These are phyloP conservation scores for Subanguina moxae DNA, from an alignment of 1,140 invertebrate species.

Conservation along the genomic window DNA sequence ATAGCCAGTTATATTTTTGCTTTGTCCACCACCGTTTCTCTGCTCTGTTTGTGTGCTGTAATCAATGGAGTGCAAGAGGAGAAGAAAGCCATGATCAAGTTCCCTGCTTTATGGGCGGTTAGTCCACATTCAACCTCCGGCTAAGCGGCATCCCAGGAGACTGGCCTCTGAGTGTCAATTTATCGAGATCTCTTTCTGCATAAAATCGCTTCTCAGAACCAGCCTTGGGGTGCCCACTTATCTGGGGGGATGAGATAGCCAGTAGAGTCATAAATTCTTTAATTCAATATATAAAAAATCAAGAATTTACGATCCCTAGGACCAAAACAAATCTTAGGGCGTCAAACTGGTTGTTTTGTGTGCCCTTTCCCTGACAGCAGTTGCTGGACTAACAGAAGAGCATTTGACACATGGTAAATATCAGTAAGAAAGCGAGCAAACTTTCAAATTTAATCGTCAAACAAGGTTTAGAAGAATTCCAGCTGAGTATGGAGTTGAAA, in stretches of 20 bases:
- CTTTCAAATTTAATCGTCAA: background rate
- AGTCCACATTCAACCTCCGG: too few relatives aligned
- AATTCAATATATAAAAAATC: too few relatives aligned
- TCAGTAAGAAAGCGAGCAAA: background rate
- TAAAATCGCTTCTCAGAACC: too few relatives aligned
- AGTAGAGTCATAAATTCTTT: too few relatives aligned
- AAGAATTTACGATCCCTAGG: too few relatives aligned
- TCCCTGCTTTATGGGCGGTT: slow-evolving; percentile 2
- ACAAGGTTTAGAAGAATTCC: background rate
- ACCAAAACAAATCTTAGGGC: background rate
- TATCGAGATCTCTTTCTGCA: too few relatives aligned
- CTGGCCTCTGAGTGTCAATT: too few relatives aligned
- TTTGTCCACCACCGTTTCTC: background rate
- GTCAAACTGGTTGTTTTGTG: background rate
- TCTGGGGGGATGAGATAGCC: too few relatives aligned
- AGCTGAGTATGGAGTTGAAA: background rate
- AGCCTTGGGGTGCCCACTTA: too few relatives aligned
- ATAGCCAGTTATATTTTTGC: slow-evolving; percentile 1
- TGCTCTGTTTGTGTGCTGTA: slow-evolving; percentile 3
- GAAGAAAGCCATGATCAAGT: background rate
- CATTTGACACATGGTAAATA: slow-evolving; percentile 4
- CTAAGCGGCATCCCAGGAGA: too few relatives aligned
- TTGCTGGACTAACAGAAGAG: slow-evolving; percentile 1
- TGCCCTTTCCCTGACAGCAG: background rate
- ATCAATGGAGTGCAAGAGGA: slow-evolving; percentile 12